Evolutionary conservation across 1,140 invertebrate genomes (phyloP).

Genomic region (Latrodectus geometricus): DNA sequence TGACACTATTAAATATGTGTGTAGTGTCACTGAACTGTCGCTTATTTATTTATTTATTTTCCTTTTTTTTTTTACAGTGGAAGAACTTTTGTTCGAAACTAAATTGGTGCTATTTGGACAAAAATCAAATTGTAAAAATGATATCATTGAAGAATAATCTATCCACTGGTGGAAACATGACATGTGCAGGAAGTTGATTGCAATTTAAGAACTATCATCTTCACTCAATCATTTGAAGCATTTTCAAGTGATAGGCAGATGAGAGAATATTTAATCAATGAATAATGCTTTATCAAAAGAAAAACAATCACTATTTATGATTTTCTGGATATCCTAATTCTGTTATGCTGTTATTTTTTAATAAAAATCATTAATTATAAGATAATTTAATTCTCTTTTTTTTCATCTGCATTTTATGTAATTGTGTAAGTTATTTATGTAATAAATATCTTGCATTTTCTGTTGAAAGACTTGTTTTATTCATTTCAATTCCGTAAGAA

Average conservation of each 20-base stretch:
- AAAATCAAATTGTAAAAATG: conserved; percentile 51
- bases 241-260: conserved; percentile 37
- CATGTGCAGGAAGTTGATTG: neutral
- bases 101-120: neutral
- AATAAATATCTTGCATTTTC: conserved; percentile 48
- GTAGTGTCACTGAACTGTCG: too few species aligned
- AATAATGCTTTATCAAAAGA: neutral
- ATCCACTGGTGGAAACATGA: conserved; percentile 20
- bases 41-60: neutral
- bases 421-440: conserved; percentile 55
- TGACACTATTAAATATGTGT: too few species aligned
- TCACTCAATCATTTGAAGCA: conserved; percentile 17
- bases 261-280: conserved; percentile 21
- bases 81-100: conserved; percentile 62
- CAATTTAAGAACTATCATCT: conserved; percentile 18
- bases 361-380: conserved; percentile 1
- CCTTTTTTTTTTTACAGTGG: conserved; percentile 53
- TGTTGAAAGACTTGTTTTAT: too few species aligned
- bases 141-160: conserved; percentile 6
- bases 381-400: neutral
- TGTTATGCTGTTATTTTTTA: conserved; percentile 9
- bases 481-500: too few species aligned
- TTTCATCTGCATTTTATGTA: neutral
- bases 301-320: neutral
- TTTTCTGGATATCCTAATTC: neutral